Conservation (phyloP, 2,888 invertebrate genomes). For the Glaucopsyche alexis region DNA sequence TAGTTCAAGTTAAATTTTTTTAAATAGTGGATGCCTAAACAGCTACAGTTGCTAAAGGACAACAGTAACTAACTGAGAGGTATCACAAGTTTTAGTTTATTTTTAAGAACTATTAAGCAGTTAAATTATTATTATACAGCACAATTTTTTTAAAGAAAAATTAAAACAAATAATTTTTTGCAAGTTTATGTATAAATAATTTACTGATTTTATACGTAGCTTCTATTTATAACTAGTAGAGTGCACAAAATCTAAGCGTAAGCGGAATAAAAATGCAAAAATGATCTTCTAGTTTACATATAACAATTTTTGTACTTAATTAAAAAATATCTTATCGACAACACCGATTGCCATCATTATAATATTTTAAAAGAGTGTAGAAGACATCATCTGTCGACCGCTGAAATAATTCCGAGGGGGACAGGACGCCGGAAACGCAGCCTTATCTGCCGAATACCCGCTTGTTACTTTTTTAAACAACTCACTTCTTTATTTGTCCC, state of each 20-base stretch:
- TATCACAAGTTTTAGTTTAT: too few relatives aligned
- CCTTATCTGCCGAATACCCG: conserved; percentile 78
- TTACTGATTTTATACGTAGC: too few relatives aligned
- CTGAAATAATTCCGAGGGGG: conserved; percentile 75
- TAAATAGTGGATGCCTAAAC: not conserved
- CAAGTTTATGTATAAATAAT: too few relatives aligned
- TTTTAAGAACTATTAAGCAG: too few relatives aligned
- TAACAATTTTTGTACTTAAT: not conserved
- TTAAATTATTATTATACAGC: too few relatives aligned
- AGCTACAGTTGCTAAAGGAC: too few relatives aligned
- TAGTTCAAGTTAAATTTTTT: conserved; percentile 24
- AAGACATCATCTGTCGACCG: conserved; percentile 74
- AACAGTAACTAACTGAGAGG: too few relatives aligned
- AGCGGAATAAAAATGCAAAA: too few relatives aligned
- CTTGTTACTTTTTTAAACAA: conserved; percentile 79
- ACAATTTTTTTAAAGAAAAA: too few relatives aligned
- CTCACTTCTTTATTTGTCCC: conserved; percentile 77
- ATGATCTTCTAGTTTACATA: not conserved
- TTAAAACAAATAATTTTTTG: too few relatives aligned
- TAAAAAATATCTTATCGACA: not conserved
- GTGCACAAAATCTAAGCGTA: not conserved
- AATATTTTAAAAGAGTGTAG: conserved; percentile 75
- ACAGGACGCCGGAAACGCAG: conserved; percentile 74
- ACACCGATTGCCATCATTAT: conserved; percentile 50
- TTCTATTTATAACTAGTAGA: too few relatives aligned